Percentiles rank a stretch among this genome's conserved stretches.
These are phyloP conservation scores for Vannuccia rotundouncinata DNA, from an alignment of 2,888 invertebrate species.

Conservation along the genomic window DNA sequence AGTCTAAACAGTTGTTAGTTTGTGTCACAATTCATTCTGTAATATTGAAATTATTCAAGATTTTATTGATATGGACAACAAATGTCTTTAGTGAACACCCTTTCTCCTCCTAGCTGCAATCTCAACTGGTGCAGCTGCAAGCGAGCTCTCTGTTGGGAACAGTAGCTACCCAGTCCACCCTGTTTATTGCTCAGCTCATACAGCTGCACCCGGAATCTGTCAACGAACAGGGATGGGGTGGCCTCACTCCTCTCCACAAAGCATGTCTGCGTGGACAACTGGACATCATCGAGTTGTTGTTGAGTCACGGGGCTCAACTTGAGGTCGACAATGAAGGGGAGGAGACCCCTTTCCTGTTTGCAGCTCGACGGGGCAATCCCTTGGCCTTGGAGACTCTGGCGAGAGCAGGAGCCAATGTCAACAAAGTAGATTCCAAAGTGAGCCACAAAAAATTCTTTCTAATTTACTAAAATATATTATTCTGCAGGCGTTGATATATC, in stretches of 20 bases:
- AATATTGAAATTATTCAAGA: too few species aligned
- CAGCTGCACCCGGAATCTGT: neutral
- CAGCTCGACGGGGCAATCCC: constrained; percentile 49
- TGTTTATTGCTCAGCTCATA: neutral
- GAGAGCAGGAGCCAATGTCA: neutral
- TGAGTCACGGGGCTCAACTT: constrained; percentile 48
- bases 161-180: neutral
- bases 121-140: too few species aligned
- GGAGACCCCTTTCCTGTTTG: constrained; percentile 52
- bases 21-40: too few species aligned
- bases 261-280: neutral
- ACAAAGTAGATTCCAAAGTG: neutral
- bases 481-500: too few species aligned
- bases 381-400: constrained; percentile 43
- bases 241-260: neutral
- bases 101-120: too few species aligned
- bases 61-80: too few species aligned
- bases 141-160: too few species aligned
- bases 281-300: constrained; percentile 44
- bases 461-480: too few species aligned
- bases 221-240: neutral
- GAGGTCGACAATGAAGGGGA: constrained; percentile 48
- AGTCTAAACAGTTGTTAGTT: too few species aligned
- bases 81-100: too few species aligned
- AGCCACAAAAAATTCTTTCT: too few species aligned